Evolutionary conservation across 2,113 vertebrate genomes (phyloP).

Genomic region (Rhegmatorhina hoffmannsi): DNA sequence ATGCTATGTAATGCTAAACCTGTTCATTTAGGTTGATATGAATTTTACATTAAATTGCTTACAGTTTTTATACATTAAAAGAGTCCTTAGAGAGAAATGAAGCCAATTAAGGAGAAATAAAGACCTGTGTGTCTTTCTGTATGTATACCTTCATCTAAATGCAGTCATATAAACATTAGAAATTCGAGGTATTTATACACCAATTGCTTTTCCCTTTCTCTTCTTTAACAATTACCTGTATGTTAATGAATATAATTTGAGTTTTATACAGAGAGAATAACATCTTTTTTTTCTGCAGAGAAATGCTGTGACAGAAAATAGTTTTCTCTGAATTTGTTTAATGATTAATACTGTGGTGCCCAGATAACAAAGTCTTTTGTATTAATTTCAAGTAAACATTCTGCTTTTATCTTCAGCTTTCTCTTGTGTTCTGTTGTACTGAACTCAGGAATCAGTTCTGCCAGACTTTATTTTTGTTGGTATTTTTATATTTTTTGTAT

Average conservation of each 20-base stretch:
- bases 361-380: neutral
- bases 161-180: neutral
- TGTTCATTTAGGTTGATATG: neutral
- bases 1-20: neutral
- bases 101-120: conserved; percentile 47
- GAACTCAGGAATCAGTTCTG: neutral
- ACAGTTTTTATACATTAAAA: conserved; percentile 34
- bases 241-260: neutral
- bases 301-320: neutral
- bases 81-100: conserved; percentile 23
- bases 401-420: conserved; percentile 16
- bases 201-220: neutral
- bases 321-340: neutral
- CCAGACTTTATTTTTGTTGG: neutral
- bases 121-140: neutral
- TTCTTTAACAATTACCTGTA: neutral
- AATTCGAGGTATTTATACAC: conserved; percentile 17
- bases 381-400: neutral
- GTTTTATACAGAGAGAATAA: neutral
- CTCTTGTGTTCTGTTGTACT: neutral
- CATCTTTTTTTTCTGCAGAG: neutral
- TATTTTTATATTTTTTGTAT: neutral
- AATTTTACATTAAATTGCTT: conserved; percentile 42
- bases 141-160: conserved; percentile 6
- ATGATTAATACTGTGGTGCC: neutral